Conservation (phyloP, 1,140 invertebrate species). For the Nautilus pompilius region DNA sequence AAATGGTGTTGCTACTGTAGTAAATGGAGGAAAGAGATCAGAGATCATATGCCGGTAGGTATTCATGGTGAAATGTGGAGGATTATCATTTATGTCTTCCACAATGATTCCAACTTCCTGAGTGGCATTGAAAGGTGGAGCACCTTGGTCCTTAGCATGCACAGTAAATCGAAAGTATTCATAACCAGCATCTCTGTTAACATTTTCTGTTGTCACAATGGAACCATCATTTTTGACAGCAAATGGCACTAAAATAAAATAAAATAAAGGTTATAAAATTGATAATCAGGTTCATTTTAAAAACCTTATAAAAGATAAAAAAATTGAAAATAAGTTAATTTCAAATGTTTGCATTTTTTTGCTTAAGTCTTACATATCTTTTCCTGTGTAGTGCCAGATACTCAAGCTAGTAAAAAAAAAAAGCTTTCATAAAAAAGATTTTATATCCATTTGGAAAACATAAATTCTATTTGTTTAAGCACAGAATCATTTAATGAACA, state of each 20-base stretch:
- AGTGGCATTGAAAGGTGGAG: conserved; percentile 9
- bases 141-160: conserved; percentile 6
- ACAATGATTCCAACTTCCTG: conserved; percentile 5
- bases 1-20: conserved; percentile 14
- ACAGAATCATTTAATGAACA: too few species aligned
- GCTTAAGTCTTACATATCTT: too few species aligned
- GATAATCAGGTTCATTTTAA: too few species aligned
- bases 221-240: conserved; percentile 1
- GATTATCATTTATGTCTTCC: conserved; percentile 13
- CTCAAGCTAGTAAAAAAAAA: too few species aligned
- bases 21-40: conserved; percentile 3
- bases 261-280: too few species aligned
- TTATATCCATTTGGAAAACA: too few species aligned
- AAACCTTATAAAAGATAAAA: too few species aligned
- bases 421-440: too few species aligned
- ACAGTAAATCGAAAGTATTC: conserved; percentile 11
- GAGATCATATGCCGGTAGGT: conserved; percentile 14
- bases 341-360: too few species aligned
- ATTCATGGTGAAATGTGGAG: conserved; percentile 6
- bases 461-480: too few species aligned
- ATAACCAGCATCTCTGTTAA: conserved; percentile 9
- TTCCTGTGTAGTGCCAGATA: too few species aligned
- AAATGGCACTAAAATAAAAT: conserved; percentile 9
- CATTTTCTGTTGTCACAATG: conserved; percentile 5
- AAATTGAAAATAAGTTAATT: too few species aligned